phyloP scores from a whole-genome alignment of 2,113 vertebrate species.

The Heptranchias perlo region DNA sequence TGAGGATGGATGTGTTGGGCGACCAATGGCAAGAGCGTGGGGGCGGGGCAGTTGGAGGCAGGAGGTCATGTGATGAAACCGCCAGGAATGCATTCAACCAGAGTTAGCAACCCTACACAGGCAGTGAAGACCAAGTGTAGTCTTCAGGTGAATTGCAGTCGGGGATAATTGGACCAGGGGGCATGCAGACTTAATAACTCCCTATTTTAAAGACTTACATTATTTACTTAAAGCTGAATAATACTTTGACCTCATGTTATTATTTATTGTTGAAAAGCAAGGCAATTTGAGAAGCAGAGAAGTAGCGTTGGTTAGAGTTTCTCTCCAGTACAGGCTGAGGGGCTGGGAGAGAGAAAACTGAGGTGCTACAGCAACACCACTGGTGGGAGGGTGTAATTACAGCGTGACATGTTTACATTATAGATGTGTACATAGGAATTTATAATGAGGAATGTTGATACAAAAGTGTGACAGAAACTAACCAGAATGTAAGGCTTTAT shows the following conservation, averaged over 20 bases:
- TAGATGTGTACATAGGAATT: not conserved
- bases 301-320: not conserved
- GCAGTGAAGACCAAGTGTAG: not conserved
- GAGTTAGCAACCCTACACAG: too few relatives aligned
- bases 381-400: not conserved
- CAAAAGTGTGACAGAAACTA: not conserved
- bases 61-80: too few relatives aligned
- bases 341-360: not conserved
- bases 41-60: too few relatives aligned
- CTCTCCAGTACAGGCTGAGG: not conserved
- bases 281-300: not conserved
- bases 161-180: not conserved
- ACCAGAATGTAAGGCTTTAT: not conserved
- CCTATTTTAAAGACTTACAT: not conserved
- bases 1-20: too few relatives aligned
- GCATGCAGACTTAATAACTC: not conserved
- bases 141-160: not conserved
- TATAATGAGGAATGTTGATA: not conserved
- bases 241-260: not conserved
- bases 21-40: too few relatives aligned
- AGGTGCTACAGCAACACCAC: not conserved
- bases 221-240: not conserved
- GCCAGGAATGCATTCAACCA: too few relatives aligned
- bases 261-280: not conserved
- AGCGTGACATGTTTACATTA: conserved; percentile 1